phyloP scores from a whole-genome alignment of 2,113 vertebrate genomes.

The Pteronura brasiliensis region DNA sequence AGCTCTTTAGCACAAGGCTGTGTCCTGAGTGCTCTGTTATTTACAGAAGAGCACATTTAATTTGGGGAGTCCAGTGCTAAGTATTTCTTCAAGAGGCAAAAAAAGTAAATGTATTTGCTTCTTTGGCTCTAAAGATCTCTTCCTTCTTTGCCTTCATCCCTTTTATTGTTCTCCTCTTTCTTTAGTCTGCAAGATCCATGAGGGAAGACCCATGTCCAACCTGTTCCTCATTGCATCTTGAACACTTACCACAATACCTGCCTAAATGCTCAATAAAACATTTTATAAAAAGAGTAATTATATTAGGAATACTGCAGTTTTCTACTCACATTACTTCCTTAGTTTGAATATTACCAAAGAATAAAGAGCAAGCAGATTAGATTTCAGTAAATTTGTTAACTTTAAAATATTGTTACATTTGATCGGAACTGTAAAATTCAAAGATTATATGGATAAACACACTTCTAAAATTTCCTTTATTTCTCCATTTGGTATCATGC shows the following conservation, averaged over 20 bases:
- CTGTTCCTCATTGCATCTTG: background rate
- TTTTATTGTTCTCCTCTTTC: background rate
- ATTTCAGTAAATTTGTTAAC: background rate
- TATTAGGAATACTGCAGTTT: background rate
- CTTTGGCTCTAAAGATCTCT: background rate
- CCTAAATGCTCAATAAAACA: background rate
- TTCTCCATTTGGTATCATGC: background rate
- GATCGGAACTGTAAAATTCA: background rate
- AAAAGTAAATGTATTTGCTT: background rate
- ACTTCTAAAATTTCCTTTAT: background rate
- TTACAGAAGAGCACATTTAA: background rate
- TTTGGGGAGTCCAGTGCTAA: background rate
- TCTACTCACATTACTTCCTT: background rate
- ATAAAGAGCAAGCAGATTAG: background rate
- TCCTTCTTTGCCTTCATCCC: background rate
- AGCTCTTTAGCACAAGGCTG: background rate
- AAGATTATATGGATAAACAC: background rate
- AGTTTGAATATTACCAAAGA: background rate
- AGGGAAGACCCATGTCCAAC: background rate
- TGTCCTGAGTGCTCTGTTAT: background rate
- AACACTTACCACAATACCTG: background rate
- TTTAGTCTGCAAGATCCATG: background rate
- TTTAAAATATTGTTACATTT: background rate
- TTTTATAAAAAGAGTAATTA: background rate
- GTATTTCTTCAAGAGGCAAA: background rate